Conservation (phyloP, 2,113 vertebrate genomes). For the Gasterosteus aculeatus region DNA sequence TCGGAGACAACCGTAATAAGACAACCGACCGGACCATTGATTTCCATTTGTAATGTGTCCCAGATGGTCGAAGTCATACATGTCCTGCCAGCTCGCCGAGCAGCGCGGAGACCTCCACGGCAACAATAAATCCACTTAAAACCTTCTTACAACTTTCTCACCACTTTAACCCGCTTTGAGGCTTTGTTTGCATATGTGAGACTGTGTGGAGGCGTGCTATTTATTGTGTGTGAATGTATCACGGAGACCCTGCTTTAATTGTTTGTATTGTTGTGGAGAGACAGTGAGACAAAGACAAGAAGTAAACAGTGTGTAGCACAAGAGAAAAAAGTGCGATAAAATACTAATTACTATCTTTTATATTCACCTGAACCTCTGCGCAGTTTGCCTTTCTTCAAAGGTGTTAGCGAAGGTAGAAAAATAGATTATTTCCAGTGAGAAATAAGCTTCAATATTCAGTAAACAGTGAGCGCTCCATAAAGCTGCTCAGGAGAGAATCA, state of each 20-base stretch:
- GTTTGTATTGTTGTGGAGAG: too few species aligned
- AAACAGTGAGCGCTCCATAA: constrained; percentile 12
- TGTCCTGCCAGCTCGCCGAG: background rate
- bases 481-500: constrained; percentile 6
- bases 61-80: constrained; percentile 30
- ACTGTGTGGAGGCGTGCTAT: too few species aligned
- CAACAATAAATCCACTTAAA: constrained; percentile 21
- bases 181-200: too few species aligned
- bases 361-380: constrained; percentile 31
- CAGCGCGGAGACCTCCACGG: background rate
- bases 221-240: too few species aligned
- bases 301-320: too few species aligned
- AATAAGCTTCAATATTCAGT: constrained; percentile 28
- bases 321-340: constrained; percentile 30
- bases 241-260: too few species aligned
- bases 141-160: too few species aligned
- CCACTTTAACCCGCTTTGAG: too few species aligned
- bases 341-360: constrained; percentile 60
- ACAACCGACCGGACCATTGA: constrained; percentile 52
- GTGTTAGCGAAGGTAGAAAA: constrained; percentile 12
- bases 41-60: constrained; percentile 60
- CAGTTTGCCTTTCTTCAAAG: constrained; percentile 46
- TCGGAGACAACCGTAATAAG: constrained; percentile 31
- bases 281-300: too few species aligned
- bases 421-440: background rate